Base-by-base conservation (phyloP, 2,113 vertebrate species). In the Leuciscus idus region DNA sequence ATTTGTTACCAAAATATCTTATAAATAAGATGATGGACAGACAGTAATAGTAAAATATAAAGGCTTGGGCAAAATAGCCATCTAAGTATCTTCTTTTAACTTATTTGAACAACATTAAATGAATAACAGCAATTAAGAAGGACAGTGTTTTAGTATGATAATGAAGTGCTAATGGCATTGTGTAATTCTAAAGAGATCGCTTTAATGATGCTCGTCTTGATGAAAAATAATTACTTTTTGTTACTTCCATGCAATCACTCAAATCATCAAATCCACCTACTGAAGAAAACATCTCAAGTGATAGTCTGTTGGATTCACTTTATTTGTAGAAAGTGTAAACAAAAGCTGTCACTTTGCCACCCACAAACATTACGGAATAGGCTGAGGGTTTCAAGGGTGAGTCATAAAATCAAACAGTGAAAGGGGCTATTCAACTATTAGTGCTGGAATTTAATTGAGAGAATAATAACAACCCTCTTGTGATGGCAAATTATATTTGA, bases 381-480 rank as follows among this genome's bases (percentile, higher is more conserved):
- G 15, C 62, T 70, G 46, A 70, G 28, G 43, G 79, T 66, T 66
- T 81, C 39, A 48, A 81, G 81, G 81, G 62, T 81, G 79, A 81
- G 79, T 83, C 81, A 83, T 68, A n/a, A 36, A 48, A 70, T 68
- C n/a, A 36, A n/a, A 33, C 46, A 52, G 62, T 70, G 64, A 66
- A 70, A 48, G 59, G 36, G 39, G 72, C 43, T 74, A 48, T 74
- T 74, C 48, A 74, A 48, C 57, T 43, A 46, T 81, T 81, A 33
- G 28, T 70, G 81, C 28, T 36, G 17, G 81, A 70, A 48, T 70
- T 83, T n/a, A 83, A 70, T 70, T 70, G 30, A 83, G 43, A 70
- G 81, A 36, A 70, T 55, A 70, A 83, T 83, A 83, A 70, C 55
- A 80, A n/a, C 19, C 62, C 81, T 83, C 81, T 55, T 55, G 28